Conservation (phyloP, 35 echinoderm and acorn worm species). For the Apostichopus californicus region DNA sequence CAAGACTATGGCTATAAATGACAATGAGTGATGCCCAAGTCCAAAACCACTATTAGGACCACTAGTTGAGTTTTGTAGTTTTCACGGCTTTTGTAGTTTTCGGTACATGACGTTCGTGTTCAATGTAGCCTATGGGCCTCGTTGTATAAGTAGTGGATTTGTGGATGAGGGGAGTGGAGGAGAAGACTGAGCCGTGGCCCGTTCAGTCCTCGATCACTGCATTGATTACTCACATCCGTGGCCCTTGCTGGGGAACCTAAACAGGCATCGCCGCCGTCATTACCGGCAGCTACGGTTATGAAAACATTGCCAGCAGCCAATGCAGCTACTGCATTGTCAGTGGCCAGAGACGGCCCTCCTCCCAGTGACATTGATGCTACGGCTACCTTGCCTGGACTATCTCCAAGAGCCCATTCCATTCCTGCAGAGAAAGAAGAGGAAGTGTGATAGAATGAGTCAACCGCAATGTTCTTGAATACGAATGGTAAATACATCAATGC, state of each 20-base stretch:
- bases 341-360: slow-evolving; percentile 18
- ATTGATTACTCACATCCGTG: slow-evolving; percentile 55
- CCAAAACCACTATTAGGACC: too few species aligned
- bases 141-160: too few species aligned
- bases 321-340: slow-evolving; percentile 53
- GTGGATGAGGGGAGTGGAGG: too few species aligned
- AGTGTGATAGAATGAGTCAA: neutral
- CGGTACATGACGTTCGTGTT: too few species aligned
- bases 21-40: too few species aligned
- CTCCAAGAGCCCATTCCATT: slow-evolving; percentile 30
- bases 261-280: slow-evolving; percentile 73
- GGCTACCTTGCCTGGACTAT: neutral
- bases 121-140: too few species aligned
- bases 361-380: slow-evolving; percentile 89
- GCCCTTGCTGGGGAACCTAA: slow-evolving; percentile 65
- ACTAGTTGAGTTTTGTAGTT: too few species aligned
- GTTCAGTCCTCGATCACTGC: neutral
- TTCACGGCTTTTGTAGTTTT: too few species aligned
- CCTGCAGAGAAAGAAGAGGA: neutral
- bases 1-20: too few species aligned
- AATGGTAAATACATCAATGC: neutral
- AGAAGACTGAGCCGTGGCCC: neutral
- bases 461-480: neutral
- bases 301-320: slow-evolving; percentile 30
- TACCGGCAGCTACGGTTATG: slow-evolving; percentile 81